phyloP scores from a whole-genome alignment of 2,888 invertebrate genomes.

The Ochlodes sylvanus region DNA sequence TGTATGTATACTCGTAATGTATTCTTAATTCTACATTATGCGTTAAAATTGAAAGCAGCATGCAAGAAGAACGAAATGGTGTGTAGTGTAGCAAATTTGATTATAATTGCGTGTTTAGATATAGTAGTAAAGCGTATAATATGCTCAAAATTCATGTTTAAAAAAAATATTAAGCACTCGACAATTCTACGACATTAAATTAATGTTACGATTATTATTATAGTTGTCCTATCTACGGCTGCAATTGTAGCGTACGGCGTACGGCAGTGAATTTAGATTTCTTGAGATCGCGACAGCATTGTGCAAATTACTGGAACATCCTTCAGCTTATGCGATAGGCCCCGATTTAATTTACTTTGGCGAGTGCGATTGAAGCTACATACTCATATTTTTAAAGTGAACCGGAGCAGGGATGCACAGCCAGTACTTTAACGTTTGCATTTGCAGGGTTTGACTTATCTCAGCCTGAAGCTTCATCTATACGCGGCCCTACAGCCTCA shows the following conservation, averaged over 20 bases:
- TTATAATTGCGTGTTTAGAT: conserved; percentile 13
- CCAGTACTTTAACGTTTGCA: conserved; percentile 53
- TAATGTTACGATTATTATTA: conserved; percentile 6
- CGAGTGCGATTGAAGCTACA: conserved; percentile 57
- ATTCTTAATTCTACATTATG: conserved; percentile 44
- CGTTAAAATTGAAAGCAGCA: conserved; percentile 52
- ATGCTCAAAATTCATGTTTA: neutral
- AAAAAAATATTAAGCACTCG: conserved; percentile 12
- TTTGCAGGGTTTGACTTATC: conserved; percentile 60
- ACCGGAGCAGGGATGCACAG: conserved; percentile 52
- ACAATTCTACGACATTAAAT: conserved; percentile 15
- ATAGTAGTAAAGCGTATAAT: conserved; percentile 27
- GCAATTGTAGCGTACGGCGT: conserved; percentile 20
- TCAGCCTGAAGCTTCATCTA: conserved; percentile 70
- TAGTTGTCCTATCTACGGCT: conserved; percentile 27
- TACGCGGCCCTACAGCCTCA: conserved; percentile 62
- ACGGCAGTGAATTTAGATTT: conserved; percentile 18
- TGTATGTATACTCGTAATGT: conserved; percentile 17
- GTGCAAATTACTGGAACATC: conserved; percentile 42
- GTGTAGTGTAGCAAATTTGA: conserved; percentile 23
- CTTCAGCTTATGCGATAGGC: conserved; percentile 50
- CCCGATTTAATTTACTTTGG: conserved; percentile 46
- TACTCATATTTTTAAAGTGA: conserved; percentile 36
- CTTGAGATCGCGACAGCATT: conserved; percentile 48
- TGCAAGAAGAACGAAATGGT: conserved; percentile 47